phyloP scores from a whole-genome alignment of 2,888 invertebrate genomes.

The Clitarchus hookeri region DNA sequence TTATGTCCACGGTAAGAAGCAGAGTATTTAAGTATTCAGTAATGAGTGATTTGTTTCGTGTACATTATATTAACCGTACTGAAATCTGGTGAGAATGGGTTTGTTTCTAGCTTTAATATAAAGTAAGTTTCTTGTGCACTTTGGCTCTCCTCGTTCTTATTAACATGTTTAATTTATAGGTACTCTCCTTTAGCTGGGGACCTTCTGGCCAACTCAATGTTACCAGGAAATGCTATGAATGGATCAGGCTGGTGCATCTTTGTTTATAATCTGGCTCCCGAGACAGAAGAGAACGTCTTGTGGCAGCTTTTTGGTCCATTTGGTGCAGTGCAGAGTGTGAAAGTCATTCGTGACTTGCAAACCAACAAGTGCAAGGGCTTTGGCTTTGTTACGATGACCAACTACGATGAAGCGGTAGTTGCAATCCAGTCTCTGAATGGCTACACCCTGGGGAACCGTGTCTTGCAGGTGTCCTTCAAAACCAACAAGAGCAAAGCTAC shows the following conservation, averaged over 20 bases:
- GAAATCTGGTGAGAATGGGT: background rate
- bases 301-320: conserved; percentile 97
- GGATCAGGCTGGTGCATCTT: conserved; percentile 93
- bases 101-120: background rate
- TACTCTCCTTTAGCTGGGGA: conserved; percentile 85
- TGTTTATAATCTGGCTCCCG: conserved; percentile 90
- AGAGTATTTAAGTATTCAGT: background rate
- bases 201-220: conserved; percentile 75
- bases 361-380: conserved; percentile 98
- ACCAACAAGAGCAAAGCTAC: conserved; percentile 79
- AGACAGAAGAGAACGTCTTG: conserved; percentile 87
- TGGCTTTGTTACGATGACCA: conserved; percentile 98
- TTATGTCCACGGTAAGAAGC: background rate
- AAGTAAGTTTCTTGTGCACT: background rate
- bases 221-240: conserved; percentile 84
- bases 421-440: conserved; percentile 97
- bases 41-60: background rate
- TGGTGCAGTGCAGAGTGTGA: conserved; percentile 96
- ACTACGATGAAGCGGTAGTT: conserved; percentile 95
- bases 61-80: background rate
- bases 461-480: conserved; percentile 97
- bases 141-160: background rate
- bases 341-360: conserved; percentile 93
- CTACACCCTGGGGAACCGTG: conserved; percentile 92
- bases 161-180: conserved; percentile 53